phyloP scores from a whole-genome alignment of 1,140 invertebrate species.

The fruit fly (Drosophila melanogaster) region DNA sequence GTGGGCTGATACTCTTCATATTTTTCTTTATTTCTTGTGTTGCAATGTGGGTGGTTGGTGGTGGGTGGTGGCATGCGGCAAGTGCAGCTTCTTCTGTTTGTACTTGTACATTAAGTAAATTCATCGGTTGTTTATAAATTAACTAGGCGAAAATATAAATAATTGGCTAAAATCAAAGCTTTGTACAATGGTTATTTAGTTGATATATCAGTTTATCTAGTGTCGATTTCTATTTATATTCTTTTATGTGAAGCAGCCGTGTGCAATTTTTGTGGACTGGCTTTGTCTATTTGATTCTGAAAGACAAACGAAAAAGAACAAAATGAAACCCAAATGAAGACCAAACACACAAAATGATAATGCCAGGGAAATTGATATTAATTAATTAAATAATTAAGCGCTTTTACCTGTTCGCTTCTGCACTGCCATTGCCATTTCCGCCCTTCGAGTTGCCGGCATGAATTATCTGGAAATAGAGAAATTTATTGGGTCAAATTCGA shows the following conservation, averaged over 20 bases:
- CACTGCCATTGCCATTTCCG: constrained; percentile 52
- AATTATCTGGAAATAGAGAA: constrained; percentile 73
- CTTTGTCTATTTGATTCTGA: constrained; percentile 76
- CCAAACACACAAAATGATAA: constrained; percentile 54
- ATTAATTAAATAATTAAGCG: neutral
- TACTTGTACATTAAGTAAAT: constrained; percentile 52
- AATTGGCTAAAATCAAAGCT: constrained; percentile 71
- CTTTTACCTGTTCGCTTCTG: constrained; percentile 79
- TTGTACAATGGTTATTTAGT: constrained; percentile 66
- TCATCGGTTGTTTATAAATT: constrained; percentile 42
- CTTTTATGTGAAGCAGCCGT: constrained; percentile 62
- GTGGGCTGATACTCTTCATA: constrained; percentile 6
- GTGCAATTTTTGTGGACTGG: constrained; percentile 48
- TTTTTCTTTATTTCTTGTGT: constrained; percentile 12
- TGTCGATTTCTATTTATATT: constrained; percentile 31
- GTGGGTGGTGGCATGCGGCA: constrained; percentile 54
- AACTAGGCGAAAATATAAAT: constrained; percentile 72
- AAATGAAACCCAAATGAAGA: constrained; percentile 65
- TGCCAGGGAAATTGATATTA: constrained; percentile 9
- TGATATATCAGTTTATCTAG: constrained; percentile 42
- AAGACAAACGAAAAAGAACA: constrained; percentile 55
- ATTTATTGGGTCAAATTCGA: constrained; percentile 9
- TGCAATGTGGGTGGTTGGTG: constrained; percentile 14
- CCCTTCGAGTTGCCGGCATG: constrained; percentile 66
- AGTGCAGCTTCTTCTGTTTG: constrained; percentile 59